Conservation (phyloP, 2,797 vertebrate species). For the Parotocinclus haroldoi region DNA sequence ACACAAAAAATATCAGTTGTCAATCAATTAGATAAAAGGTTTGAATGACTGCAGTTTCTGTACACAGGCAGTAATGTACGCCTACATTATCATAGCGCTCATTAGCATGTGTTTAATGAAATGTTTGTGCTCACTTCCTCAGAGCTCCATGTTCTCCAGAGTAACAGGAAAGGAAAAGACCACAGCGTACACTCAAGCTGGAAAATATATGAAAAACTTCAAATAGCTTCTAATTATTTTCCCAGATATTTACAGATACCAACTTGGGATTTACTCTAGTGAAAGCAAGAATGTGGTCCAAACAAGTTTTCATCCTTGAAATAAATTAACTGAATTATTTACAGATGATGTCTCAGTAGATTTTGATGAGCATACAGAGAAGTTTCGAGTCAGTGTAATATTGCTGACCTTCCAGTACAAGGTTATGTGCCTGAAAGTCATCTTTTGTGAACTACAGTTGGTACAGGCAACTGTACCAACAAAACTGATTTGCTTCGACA, state of each 20-base stretch:
- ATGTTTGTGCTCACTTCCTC: slow-evolving; percentile 64
- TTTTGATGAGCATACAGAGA: slow-evolving; percentile 5
- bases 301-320: slow-evolving; percentile 32
- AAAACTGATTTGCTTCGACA: too few relatives aligned
- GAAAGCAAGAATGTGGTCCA: slow-evolving; percentile 52
- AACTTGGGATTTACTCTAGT: slow-evolving; percentile 55
- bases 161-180: slow-evolving; percentile 53
- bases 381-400: too few relatives aligned
- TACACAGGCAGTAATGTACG: slow-evolving; percentile 46
- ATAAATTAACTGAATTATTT: slow-evolving; percentile 18
- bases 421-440: too few relatives aligned
- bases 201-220: slow-evolving; percentile 64
- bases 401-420: too few relatives aligned
- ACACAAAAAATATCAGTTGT: slow-evolving; percentile 3
- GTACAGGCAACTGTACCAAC: too few relatives aligned
- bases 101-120: slow-evolving; percentile 62
- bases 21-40: slow-evolving; percentile 8
- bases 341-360: slow-evolving; percentile 7
- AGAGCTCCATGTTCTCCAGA: slow-evolving; percentile 56
- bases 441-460: too few relatives aligned
- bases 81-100: slow-evolving; percentile 68
- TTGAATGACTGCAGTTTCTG: slow-evolving; percentile 12
- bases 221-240: slow-evolving; percentile 70
- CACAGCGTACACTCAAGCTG: slow-evolving; percentile 62
- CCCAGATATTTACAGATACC: slow-evolving; percentile 38